These are phyloP conservation scores for Drosophila truncata DNA, from an alignment of 1,140 invertebrate species.

Conservation along the genomic window DNA sequence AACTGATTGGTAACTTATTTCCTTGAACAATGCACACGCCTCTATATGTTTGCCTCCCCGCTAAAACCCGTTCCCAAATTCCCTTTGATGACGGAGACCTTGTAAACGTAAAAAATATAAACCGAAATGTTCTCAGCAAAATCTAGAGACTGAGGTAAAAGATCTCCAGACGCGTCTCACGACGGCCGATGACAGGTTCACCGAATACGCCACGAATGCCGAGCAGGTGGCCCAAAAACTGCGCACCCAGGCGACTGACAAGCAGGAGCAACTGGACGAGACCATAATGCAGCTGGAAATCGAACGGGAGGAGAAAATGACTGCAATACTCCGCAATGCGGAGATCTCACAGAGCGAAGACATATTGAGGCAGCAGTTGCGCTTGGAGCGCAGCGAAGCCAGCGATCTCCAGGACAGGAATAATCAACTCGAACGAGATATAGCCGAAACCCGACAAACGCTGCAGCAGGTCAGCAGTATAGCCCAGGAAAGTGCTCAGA, in stretches of 20 bases:
- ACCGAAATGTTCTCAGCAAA: conserved; percentile 64
- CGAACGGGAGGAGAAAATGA: conserved; percentile 91
- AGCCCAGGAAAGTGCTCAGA: conserved; percentile 86
- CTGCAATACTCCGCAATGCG: conserved; percentile 91
- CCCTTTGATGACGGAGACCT: conserved; percentile 12
- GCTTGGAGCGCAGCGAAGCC: conserved; percentile 85
- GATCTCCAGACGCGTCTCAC: conserved; percentile 73
- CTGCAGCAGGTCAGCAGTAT: conserved; percentile 86
- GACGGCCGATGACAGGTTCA: conserved; percentile 78
- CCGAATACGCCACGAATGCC: conserved; percentile 77
- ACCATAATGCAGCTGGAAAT: conserved; percentile 78
- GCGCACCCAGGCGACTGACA: conserved; percentile 56
- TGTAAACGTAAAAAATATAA: conserved; percentile 38
- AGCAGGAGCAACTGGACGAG: conserved; percentile 70
- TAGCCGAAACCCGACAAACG: conserved; percentile 86
- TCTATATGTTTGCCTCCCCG: background rate
- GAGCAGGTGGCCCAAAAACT: conserved; percentile 74
- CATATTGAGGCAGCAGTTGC: conserved; percentile 89
- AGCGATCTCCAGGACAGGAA: conserved; percentile 86
- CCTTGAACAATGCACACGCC: conserved; percentile 32
- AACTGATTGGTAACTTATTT: conserved; percentile 40
- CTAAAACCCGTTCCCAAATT: background rate
- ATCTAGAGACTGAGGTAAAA: conserved; percentile 63
- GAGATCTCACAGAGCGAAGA: conserved; percentile 93
- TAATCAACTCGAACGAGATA: conserved; percentile 84